phyloP scores from a whole-genome alignment of 2,113 vertebrate genomes.

The Zapornia atra region DNA sequence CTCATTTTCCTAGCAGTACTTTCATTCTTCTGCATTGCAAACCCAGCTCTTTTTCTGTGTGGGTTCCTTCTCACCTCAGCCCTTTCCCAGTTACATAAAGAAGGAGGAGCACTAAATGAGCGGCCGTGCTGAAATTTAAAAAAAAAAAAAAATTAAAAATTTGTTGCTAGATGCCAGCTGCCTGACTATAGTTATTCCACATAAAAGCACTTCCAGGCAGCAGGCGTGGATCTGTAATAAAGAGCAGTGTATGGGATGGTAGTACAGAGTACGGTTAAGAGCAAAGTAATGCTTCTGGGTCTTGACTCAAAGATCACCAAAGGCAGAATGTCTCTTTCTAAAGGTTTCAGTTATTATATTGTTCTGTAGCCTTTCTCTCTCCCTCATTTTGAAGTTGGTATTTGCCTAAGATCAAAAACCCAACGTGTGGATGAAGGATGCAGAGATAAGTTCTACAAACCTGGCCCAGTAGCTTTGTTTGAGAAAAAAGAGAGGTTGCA shows the following conservation, averaged over 20 bases:
- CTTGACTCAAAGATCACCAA: background rate
- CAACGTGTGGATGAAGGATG: background rate
- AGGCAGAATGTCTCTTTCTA: background rate
- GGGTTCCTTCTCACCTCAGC: constrained; percentile 51
- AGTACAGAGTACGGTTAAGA: background rate
- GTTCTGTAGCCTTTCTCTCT: background rate
- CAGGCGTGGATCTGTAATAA: background rate
- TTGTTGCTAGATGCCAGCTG: background rate
- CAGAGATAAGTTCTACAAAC: background rate
- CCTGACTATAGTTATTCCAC: background rate
- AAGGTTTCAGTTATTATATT: background rate
- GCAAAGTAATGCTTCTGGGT: background rate
- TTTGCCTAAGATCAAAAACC: background rate
- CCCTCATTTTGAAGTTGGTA: background rate
- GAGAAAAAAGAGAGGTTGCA: background rate
- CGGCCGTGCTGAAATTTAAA: background rate
- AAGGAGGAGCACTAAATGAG: background rate
- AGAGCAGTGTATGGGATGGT: background rate
- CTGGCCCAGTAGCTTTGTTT: background rate
- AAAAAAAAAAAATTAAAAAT: background rate
- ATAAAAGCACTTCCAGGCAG: background rate
- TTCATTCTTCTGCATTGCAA: constrained; percentile 61
- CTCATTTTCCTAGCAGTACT: constrained; percentile 63
- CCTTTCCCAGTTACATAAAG: constrained; percentile 69
- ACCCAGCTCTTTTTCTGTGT: constrained; percentile 53